Evolutionary conservation across 2,113 vertebrate species (phyloP), one percentile per base, ranked within the genome.

Genomic region (Channa maculata): DNA sequence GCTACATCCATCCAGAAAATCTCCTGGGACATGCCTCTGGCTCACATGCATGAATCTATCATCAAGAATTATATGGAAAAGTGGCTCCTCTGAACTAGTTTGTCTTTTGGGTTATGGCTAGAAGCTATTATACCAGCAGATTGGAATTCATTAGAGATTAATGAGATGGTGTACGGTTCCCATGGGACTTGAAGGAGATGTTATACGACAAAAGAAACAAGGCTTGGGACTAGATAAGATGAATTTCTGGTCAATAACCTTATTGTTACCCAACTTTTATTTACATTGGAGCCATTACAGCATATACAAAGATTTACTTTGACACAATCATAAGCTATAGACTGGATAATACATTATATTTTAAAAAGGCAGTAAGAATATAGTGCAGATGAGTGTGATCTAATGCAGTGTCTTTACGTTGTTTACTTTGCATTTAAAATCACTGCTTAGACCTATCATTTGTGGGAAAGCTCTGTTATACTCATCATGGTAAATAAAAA

Each of bases 1-100:
- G 24, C 68, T 54, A 41, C 63, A 65, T 69, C 62, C 79, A 71
- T 65, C 8, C 55, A 71, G 67, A 55, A 79, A 73, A 58, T 76
- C 60, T 46, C 5, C 50, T 11, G 9, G 60, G 66, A 75, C 34
- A 34, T 62, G 68, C 13, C 52, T 57, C 13, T 15, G 7, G 41
- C 67, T 75, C 36, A 60, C 6, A 0, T 65, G 59, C 59, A 52
- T 41, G 38, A 67, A 71, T 57, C 72, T 12, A 39, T 60, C 44
- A 36, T 65, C 7, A 43, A 24, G 53, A 44, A 59, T 73, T 51
- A 51, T 13, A 34, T 43, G n/a, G 39, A 48, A 52, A 67, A 51
- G 39, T 44, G 24, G n/a, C 61, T 15, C 54, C 39, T 43, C 48
- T n/a, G 43, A 50, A 65, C 49, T 9, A 48, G 34, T 15, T 10